Evolutionary conservation across 2,888 invertebrate species (phyloP).

Genomic region (Plebejus melissa): DNA sequence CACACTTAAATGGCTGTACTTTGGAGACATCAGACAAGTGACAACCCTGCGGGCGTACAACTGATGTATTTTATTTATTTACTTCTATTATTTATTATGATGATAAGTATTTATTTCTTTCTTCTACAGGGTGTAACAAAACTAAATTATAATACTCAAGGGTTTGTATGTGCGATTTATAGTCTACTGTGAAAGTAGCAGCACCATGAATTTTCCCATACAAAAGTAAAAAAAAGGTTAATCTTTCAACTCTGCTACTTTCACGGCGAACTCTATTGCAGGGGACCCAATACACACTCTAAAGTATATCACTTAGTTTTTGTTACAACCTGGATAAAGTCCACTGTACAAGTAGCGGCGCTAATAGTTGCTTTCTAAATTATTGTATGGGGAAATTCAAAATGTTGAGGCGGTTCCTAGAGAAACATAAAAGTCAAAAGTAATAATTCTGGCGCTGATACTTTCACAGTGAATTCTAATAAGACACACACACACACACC

Average conservation of each 20-base stretch:
- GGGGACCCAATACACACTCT: too few relatives aligned
- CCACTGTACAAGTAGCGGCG: not conserved
- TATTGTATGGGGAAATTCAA: not conserved
- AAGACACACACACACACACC: not conserved
- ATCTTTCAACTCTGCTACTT: too few relatives aligned
- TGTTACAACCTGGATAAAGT: too few relatives aligned
- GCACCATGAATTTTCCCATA: too few relatives aligned
- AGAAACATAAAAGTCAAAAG: not conserved
- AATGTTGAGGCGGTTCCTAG: not conserved
- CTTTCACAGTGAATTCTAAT: not conserved
- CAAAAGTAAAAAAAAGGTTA: too few relatives aligned
- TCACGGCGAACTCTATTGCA: too few relatives aligned
- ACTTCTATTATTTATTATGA: not conserved
- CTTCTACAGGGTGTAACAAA: not conserved
- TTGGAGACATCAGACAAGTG: conserved; percentile 29
- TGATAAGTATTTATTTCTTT: too few relatives aligned
- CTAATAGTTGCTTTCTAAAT: not conserved
- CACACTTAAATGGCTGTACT: conserved; percentile 36
- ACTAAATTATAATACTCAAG: not conserved
- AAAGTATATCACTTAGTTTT: too few relatives aligned
- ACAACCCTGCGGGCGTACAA: conserved; percentile 35
- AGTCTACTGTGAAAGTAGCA: too few relatives aligned
- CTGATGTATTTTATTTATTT: conserved; percentile 13
- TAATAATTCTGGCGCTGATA: not conserved
- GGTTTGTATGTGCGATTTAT: too few relatives aligned